Conservation (phyloP, 2,888 invertebrate species). For the Chrysopilus asiliformis region DNA sequence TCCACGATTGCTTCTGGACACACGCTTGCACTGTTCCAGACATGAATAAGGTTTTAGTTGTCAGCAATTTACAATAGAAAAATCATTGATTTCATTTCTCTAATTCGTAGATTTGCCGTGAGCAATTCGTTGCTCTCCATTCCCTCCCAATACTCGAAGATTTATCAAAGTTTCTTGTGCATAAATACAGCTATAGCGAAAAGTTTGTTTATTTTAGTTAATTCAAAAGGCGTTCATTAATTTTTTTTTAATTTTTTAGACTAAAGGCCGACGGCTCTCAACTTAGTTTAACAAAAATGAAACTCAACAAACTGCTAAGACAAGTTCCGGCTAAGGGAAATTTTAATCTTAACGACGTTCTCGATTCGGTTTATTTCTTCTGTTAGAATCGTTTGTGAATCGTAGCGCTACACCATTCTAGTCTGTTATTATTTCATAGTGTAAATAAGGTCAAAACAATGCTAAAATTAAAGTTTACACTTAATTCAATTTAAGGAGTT, state of each 20-base stretch:
- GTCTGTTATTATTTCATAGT: too few species aligned
- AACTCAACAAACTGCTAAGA: conserved; percentile 46
- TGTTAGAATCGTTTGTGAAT: conserved; percentile 50
- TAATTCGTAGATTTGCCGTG: conserved; percentile 69
- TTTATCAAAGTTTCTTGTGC: conserved; percentile 58
- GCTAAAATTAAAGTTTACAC: too few species aligned
- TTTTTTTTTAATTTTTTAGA: conserved; percentile 20
- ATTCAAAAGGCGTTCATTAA: neutral
- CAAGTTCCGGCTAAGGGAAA: conserved; percentile 60
- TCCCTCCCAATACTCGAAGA: conserved; percentile 82
- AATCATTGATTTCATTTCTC: conserved; percentile 7
- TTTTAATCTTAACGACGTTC: conserved; percentile 61
- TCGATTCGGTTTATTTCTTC: conserved; percentile 75
- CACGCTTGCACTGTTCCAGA: conserved; percentile 74
- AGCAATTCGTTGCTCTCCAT: conserved; percentile 95
- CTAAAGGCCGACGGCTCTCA: conserved; percentile 38
- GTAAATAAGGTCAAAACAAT: too few species aligned
- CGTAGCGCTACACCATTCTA: too few species aligned
- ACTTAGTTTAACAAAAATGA: conserved; percentile 44
- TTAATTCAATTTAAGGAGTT: too few species aligned
- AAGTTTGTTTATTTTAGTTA: conserved; percentile 37
- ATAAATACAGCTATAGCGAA: conserved; percentile 50
- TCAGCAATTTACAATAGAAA: neutral
- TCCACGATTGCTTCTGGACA: conserved; percentile 99
- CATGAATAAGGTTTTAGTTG: conserved; percentile 67